These are phyloP conservation scores for Tipula vernalis DNA, from an alignment of 2,888 invertebrate genomes.

Conservation along the genomic window DNA sequence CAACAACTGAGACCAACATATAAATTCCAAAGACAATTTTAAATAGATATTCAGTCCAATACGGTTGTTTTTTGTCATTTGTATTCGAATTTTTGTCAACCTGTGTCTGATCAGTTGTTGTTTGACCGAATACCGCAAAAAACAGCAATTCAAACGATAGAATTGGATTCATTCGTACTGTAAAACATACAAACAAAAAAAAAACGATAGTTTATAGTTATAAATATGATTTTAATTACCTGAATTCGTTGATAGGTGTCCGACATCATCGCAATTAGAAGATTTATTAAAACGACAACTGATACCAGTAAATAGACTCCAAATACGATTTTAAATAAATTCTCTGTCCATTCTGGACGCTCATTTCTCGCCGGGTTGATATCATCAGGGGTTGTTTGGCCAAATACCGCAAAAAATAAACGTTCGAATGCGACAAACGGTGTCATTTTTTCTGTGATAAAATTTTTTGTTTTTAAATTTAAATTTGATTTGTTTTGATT, in stretches of 20 bases:
- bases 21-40: constrained; percentile 86
- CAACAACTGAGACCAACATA: constrained; percentile 98
- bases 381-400: constrained; percentile 79
- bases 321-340: constrained; percentile 83
- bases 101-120: constrained; percentile 66
- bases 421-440: constrained; percentile 90
- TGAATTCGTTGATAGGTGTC: constrained; percentile 99
- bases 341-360: constrained; percentile 72
- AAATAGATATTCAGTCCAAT: constrained; percentile 77
- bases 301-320: constrained; percentile 97
- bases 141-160: constrained; percentile 95
- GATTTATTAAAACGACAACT: constrained; percentile 94
- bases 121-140: constrained; percentile 97
- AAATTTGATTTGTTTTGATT: not conserved
- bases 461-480: constrained; percentile 41
- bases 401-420: constrained; percentile 96
- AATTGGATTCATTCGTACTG: constrained; percentile 85
- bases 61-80: constrained; percentile 48
- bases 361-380: constrained; percentile 57
- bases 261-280: constrained; percentile 99
- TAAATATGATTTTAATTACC: constrained; percentile 49
- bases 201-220: constrained; percentile 15
- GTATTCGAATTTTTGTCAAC: constrained; percentile 44
- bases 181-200: constrained; percentile 23
- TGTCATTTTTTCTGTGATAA: constrained; percentile 62